A percentile compares a stretch with the other conserved stretches of the same genome.
phyloP scores from a whole-genome alignment of 2,888 invertebrate genomes.

The Kryphioiulus occultus region DNA sequence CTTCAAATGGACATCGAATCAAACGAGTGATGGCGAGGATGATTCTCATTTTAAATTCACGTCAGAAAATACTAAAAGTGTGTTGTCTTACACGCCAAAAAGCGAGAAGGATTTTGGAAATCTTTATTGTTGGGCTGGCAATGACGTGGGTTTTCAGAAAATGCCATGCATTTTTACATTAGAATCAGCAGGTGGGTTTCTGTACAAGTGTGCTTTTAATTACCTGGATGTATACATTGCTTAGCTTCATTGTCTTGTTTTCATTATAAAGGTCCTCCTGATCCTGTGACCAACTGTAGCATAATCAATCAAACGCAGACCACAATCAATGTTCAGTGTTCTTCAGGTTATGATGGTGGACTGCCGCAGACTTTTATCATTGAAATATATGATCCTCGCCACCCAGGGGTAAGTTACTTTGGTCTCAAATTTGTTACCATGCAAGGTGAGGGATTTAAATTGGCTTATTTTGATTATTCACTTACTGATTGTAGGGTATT shows the following conservation, averaged over 20 bases:
- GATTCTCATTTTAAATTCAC: conserved; percentile 39
- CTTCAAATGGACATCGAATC: conserved; percentile 50
- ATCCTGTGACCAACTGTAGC: conserved; percentile 85
- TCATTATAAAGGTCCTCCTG: conserved; percentile 75
- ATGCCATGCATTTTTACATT: conserved; percentile 51
- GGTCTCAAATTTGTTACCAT: too few relatives aligned
- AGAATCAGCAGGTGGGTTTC: conserved; percentile 48
- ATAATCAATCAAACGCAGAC: conserved; percentile 86
- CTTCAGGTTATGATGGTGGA: conserved; percentile 65
- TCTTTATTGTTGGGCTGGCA: conserved; percentile 51
- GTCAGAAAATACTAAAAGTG: conserved; percentile 39
- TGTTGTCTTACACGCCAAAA: conserved; percentile 49
- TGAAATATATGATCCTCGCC: conserved; percentile 67
- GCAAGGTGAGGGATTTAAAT: too few relatives aligned
- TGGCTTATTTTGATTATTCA: too few relatives aligned
- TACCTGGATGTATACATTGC: too few relatives aligned
- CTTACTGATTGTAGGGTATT: too few relatives aligned
- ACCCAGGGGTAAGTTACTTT: conserved; percentile 37
- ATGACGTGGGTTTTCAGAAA: conserved; percentile 51
- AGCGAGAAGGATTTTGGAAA: conserved; percentile 50
- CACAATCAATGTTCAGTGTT: conserved; percentile 82
- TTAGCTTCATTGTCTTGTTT: too few relatives aligned
- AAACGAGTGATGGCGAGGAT: conserved; percentile 39
- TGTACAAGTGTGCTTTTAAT: too few relatives aligned
- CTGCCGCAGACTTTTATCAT: conserved; percentile 46